A percentile compares a stretch with the other conserved stretches of the same genome.
phyloP scores from a whole-genome alignment of 2,888 invertebrate genomes.

The Beris chalybata region DNA sequence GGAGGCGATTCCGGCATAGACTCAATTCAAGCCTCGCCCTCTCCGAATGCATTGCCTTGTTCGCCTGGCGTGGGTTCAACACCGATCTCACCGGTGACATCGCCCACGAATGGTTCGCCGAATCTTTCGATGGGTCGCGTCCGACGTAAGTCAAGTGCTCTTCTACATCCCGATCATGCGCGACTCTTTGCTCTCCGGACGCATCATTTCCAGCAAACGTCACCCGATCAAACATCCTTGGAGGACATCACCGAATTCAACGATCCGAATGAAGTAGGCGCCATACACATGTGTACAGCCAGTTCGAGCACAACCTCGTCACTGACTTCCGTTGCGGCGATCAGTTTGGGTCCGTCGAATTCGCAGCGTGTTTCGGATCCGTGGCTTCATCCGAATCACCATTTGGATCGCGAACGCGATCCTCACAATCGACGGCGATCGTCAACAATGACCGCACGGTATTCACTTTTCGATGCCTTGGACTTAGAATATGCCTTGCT shows the following conservation, averaged over 20 bases:
- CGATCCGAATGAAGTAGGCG: constrained; percentile 46
- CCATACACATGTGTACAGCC: constrained; percentile 55
- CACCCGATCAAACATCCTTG: constrained; percentile 55
- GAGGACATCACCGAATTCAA: constrained; percentile 58
- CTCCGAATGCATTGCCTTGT: constrained; percentile 57
- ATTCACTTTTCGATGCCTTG: constrained; percentile 71
- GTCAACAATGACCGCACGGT: constrained; percentile 64
- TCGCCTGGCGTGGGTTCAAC: constrained; percentile 53
- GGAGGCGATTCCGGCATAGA: constrained; percentile 73
- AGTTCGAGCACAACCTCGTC: constrained; percentile 64
- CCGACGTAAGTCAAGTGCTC: constrained; percentile 62
- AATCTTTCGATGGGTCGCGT: constrained; percentile 50
- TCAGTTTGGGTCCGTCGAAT: constrained; percentile 49
- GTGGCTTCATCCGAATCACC: constrained; percentile 54
- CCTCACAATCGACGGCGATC: constrained; percentile 59
- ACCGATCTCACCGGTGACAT: constrained; percentile 52
- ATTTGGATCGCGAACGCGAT: constrained; percentile 47
- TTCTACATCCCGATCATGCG: constrained; percentile 72
- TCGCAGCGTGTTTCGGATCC: constrained; percentile 56
- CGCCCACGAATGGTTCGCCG: constrained; percentile 54
- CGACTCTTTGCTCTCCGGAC: constrained; percentile 59
- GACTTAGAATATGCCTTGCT: constrained; percentile 71
- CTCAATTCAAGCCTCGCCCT: constrained; percentile 68
- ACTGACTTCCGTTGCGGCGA: constrained; percentile 59
- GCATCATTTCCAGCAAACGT: constrained; percentile 49